phyloP scores from a whole-genome alignment of 2,888 invertebrate species.

The Nemurella pictetii region DNA sequence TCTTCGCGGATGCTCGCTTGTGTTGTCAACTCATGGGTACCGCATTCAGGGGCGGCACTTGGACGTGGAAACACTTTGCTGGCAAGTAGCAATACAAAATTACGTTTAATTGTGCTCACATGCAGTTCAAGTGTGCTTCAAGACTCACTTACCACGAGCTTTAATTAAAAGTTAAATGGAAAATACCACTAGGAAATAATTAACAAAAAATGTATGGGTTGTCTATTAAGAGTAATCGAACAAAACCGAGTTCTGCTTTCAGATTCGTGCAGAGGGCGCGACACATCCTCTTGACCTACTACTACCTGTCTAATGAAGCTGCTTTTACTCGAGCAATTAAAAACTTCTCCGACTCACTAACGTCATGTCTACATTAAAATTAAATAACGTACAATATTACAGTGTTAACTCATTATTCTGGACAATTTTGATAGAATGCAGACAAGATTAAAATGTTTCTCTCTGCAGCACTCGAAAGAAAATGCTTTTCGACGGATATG shows the following conservation, averaged over 20 bases:
- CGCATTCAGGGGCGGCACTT: background rate
- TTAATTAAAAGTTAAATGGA: background rate
- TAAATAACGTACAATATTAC: background rate
- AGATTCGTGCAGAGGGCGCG: background rate
- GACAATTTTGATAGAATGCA: background rate
- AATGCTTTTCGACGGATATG: background rate
- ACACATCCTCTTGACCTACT: background rate
- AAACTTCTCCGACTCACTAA: background rate
- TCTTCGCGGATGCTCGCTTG: background rate
- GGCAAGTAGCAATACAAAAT: background rate
- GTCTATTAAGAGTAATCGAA: background rate
- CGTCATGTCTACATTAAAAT: too few species aligned
- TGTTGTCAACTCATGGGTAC: background rate
- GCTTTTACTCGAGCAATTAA: background rate
- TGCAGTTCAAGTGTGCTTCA: background rate
- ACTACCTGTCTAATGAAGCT: background rate
- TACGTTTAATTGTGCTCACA: background rate
- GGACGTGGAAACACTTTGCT: background rate
- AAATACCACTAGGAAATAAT: background rate
- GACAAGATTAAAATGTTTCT: background rate
- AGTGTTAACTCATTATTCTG: background rate
- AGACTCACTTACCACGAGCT: background rate
- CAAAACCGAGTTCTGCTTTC: background rate
- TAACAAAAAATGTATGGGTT: background rate
- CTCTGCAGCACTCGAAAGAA: background rate